These are phyloP conservation scores for Tadarida brasiliensis DNA, from an alignment of 2,797 vertebrate genomes.

Conservation along the genomic window DNA sequence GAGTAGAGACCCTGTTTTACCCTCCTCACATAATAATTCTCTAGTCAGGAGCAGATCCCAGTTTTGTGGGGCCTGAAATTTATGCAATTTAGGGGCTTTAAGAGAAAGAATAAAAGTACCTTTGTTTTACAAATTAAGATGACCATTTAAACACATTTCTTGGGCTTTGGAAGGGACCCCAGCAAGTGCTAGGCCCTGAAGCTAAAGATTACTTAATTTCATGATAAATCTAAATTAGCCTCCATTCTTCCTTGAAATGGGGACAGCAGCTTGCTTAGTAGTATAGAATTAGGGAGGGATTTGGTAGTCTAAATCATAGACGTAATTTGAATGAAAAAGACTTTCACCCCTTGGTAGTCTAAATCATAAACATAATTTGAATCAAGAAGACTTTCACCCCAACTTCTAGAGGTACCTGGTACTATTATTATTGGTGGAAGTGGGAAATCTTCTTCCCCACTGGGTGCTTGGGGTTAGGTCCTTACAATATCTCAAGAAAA, in stretches of 20 bases:
- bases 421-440: too few relatives aligned
- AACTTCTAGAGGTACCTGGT: neutral
- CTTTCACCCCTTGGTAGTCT: neutral
- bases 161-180: neutral
- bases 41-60: neutral
- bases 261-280: neutral
- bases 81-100: neutral
- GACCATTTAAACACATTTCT: neutral
- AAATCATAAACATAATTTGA: neutral
- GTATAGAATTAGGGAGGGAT: neutral
- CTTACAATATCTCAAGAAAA: too few relatives aligned
- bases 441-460: too few relatives aligned
- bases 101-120: constrained; percentile 3
- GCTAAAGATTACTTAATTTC: neutral
- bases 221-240: neutral
- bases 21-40: neutral
- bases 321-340: neutral
- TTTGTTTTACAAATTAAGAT: neutral
- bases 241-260: neutral
- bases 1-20: neutral
- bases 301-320: neutral
- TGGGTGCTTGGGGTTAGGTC: too few relatives aligned
- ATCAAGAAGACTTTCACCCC: neutral
- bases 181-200: neutral
- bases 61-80: neutral